Base-by-base conservation (phyloP, 2,888 invertebrate genomes). In the Meghimatium bilineatum region DNA sequence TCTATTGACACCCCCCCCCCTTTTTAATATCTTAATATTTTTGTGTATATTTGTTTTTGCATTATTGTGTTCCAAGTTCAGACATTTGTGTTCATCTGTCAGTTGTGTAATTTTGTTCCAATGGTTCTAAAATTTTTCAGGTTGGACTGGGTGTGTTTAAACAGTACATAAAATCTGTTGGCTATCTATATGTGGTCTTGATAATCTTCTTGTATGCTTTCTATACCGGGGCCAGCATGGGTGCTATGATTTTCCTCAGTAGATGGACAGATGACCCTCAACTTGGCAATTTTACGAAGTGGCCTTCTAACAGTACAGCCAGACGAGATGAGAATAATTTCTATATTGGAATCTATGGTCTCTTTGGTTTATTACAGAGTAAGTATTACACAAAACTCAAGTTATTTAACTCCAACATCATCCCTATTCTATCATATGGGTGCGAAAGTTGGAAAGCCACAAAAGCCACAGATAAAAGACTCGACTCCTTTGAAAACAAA, bases 131-230 rank as follows among this genome's bases (percentile, higher is more conserved):
- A n/a, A 32, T 29, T 32, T 63, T 71, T 36, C 88, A 93, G 93
- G 93, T 93, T 23, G 90, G 89, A 69, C 85, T 87, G 79, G 84
- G 87, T 32, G 92, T 93, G 52, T 91, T 91, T 86, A 80, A 89
- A 77, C 80, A 89, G 29, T 93, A 93, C 86, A 87, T 91, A 60
- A 87, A 86, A 44, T 90, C 93, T 29, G 85, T 92, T 6, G 92
- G 92, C 26, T 67, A 90, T 38, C 76, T 85, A 23, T 89, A 89
- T 32, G 82, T 88, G 26, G 1, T 89, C 12, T 32, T 90, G 8
- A 89, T 92, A 17, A 32, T 92, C 2, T 8, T 90, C 1, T 80
- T 91, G 60, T 88, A 86, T 89, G 84, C 82, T 12, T 14, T 87
- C 82, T 88, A 87, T 87, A 85, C 84, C 69, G 89, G 79, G 0